phyloP scores from a whole-genome alignment of 2,888 invertebrate species.

The Callosobruchus maculatus region DNA sequence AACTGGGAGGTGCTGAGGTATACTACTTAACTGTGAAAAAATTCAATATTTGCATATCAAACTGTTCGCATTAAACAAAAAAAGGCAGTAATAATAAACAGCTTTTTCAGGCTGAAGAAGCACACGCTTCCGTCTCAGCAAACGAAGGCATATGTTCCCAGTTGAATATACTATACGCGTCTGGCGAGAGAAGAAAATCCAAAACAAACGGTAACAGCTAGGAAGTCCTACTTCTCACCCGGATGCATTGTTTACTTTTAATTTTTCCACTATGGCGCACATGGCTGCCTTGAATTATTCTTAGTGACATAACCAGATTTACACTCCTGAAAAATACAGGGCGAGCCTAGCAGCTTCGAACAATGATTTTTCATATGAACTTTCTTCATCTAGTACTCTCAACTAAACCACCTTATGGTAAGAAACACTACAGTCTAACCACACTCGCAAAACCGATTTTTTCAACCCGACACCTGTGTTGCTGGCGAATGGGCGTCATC shows the following conservation, averaged over 20 bases:
- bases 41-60: neutral
- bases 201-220: constrained; percentile 34
- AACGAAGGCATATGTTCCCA: constrained; percentile 28
- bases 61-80: neutral
- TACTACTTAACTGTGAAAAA: neutral
- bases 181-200: neutral
- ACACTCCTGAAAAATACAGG: neutral
- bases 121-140: constrained; percentile 9
- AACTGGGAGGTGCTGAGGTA: no score
- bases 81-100: neutral
- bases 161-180: constrained; percentile 31
- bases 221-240: constrained; percentile 29
- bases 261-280: constrained; percentile 21
- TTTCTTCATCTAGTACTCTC: no score
- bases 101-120: neutral
- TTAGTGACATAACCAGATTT: neutral
- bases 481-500: no score
- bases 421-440: no score
- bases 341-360: neutral
- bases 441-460: no score
- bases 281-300: constrained; percentile 8
- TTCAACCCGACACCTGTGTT: no score
- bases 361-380: no score
- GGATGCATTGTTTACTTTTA: constrained; percentile 36
- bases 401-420: no score